These are phyloP conservation scores for Miniopterus natalensis DNA, from an alignment of 2,113 vertebrate genomes.

Conservation along the genomic window DNA sequence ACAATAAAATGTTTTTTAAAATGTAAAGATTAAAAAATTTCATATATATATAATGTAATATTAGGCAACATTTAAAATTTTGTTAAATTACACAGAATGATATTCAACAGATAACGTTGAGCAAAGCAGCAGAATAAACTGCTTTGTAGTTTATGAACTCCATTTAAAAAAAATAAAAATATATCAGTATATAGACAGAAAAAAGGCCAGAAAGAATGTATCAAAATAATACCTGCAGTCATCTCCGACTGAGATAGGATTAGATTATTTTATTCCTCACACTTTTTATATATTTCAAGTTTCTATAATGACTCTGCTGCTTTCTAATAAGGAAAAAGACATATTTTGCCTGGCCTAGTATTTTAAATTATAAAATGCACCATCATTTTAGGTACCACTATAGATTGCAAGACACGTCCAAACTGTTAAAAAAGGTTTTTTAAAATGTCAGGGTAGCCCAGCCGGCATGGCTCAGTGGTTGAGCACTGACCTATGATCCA, in stretches of 20 bases:
- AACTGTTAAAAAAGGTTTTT: not conserved
- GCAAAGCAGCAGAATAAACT: not conserved
- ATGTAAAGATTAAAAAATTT: not conserved
- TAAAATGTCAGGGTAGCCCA: not conserved
- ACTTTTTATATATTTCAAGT: conserved; percentile 21
- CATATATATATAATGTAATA: not conserved
- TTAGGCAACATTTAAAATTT: conserved; percentile 39
- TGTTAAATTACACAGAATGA: not conserved
- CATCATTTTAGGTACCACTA: not conserved
- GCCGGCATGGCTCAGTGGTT: no score
- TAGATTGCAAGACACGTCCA: not conserved
- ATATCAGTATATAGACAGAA: not conserved
- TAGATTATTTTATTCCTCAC: conserved; percentile 18
- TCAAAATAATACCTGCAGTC: not conserved
- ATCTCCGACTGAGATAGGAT: not conserved
- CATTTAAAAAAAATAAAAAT: not conserved
- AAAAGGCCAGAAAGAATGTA: not conserved
- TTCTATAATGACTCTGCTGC: not conserved
- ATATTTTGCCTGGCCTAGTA: not conserved
- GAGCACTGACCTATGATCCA: no score
- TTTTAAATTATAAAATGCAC: not conserved
- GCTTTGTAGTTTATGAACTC: not conserved
- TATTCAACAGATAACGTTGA: not conserved
- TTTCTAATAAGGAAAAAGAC: conserved; percentile 31
- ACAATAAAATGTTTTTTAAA: not conserved